These are phyloP conservation scores for Nudaria mundana DNA, from an alignment of 2,888 invertebrate species.

Conservation along the genomic window DNA sequence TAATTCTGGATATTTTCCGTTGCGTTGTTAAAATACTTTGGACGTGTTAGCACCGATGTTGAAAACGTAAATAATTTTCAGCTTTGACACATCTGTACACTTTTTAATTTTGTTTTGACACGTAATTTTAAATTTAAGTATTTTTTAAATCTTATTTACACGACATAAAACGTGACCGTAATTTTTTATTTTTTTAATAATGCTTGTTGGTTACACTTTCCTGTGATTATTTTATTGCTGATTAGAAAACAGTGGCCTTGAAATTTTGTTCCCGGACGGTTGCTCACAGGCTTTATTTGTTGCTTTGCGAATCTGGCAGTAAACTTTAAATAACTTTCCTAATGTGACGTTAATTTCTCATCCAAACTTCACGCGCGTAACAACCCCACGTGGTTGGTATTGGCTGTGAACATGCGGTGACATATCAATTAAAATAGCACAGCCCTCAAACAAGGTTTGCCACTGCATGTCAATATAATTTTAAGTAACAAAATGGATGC, in stretches of 20 bases:
- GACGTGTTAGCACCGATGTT: constrained; percentile 18
- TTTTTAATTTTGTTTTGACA: background rate
- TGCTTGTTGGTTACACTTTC: too few relatives aligned
- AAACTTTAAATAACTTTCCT: background rate
- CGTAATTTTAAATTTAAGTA: background rate
- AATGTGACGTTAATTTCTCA: too few relatives aligned
- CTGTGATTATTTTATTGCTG: too few relatives aligned
- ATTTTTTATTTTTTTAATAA: too few relatives aligned
- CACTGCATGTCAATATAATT: constrained; percentile 22
- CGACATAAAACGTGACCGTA: too few relatives aligned
- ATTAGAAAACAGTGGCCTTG: too few relatives aligned
- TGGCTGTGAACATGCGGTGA: constrained; percentile 47
- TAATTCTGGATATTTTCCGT: constrained; percentile 29
- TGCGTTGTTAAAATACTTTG: constrained; percentile 21
- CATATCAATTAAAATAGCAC: constrained; percentile 75
- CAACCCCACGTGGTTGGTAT: constrained; percentile 46
- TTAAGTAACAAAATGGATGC: constrained; percentile 19
- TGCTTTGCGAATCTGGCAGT: too few relatives aligned
- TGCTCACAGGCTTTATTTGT: too few relatives aligned
- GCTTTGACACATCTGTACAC: background rate
- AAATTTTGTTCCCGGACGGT: too few relatives aligned
- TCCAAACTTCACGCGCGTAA: background rate
- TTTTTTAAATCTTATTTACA: too few relatives aligned
- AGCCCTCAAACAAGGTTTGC: constrained; percentile 38
- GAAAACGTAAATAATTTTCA: constrained; percentile 16